Evolutionary conservation across 2,113 vertebrate genomes (phyloP).

Genomic region (Seriola rivoliana): DNA sequence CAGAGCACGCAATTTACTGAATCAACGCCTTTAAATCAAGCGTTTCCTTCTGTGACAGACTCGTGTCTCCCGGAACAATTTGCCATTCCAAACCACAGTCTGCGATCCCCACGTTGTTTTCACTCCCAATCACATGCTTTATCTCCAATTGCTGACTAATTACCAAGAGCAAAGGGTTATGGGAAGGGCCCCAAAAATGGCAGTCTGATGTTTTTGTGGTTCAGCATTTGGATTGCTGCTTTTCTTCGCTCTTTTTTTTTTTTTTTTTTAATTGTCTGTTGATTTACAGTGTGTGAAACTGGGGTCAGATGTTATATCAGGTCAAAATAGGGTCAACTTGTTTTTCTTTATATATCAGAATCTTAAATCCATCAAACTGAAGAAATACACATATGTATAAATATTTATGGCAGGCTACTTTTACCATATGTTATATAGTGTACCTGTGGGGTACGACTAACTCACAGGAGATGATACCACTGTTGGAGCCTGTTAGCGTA

Average conservation of each 20-base stretch:
- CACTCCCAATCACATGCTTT: conserved; percentile 81
- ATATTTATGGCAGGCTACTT: too few relatives aligned
- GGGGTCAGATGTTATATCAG: conserved; percentile 70
- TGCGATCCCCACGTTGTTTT: conserved; percentile 79
- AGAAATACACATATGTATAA: too few relatives aligned
- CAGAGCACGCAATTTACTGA: conserved; percentile 80
- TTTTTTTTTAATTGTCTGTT: conserved; percentile 69
- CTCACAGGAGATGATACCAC: too few relatives aligned
- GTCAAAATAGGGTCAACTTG: conserved; percentile 69
- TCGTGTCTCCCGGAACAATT: conserved; percentile 83
- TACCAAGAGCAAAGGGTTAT: conserved; percentile 78
- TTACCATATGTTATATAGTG: too few relatives aligned
- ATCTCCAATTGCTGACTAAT: conserved; percentile 85
- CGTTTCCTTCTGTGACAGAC: conserved; percentile 81
- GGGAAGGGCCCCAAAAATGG: conserved; percentile 79
- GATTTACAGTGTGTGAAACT: conserved; percentile 78
- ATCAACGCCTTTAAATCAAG: conserved; percentile 85
- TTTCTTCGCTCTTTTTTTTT: conserved; percentile 54
- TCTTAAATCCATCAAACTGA: not conserved
- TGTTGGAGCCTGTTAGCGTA: too few relatives aligned
- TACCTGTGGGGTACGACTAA: too few relatives aligned
- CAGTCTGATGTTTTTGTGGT: conserved; percentile 81
- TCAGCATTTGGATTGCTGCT: conserved; percentile 73
- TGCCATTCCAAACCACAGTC: conserved; percentile 84
- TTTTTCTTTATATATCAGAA: not conserved